A percentile compares a stretch with the other conserved stretches of the same genome.
Evolutionary conservation across 2,888 invertebrate genomes (phyloP).

Genomic region (Smittia aterrima): DNA sequence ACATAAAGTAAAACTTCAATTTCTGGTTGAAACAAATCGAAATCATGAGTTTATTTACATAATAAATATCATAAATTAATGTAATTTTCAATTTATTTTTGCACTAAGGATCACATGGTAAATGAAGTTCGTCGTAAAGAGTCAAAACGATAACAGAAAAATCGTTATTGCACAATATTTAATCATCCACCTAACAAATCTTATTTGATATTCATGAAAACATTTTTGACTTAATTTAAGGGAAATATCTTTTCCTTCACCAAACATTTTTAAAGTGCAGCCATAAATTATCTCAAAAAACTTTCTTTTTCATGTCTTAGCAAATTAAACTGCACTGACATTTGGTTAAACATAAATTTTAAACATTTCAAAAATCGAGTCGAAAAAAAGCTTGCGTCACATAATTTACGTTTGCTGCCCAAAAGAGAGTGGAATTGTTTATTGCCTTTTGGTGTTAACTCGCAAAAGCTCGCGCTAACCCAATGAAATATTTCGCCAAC

Average conservation of each 20-base stretch:
- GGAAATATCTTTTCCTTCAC: neutral
- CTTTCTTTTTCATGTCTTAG: no score
- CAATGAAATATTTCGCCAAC: no score
- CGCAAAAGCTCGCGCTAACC: no score
- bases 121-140: slow-evolving; percentile 10
- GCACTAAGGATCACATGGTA: slow-evolving; percentile 39
- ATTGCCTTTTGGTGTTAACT: no score
- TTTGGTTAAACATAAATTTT: no score
- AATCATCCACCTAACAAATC: neutral
- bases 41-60: slow-evolving; percentile 14
- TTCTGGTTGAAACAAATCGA: neutral
- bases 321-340: no score
- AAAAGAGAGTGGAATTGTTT: no score
- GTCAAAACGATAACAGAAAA: slow-evolving; percentile 33
- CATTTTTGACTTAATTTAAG: neutral
- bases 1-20: neutral
- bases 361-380: no score
- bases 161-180: slow-evolving; percentile 23
- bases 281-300: no score
- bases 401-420: no score
- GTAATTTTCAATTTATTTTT: slow-evolving; percentile 10
- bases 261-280: no score
- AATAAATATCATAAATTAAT: slow-evolving; percentile 19
- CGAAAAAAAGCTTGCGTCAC: no score
- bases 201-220: neutral